Evolutionary conservation across 2,797 vertebrate species (phyloP), one percentile per base, ranked within the genome.

Genomic region (Sternotherus odoratus): DNA sequence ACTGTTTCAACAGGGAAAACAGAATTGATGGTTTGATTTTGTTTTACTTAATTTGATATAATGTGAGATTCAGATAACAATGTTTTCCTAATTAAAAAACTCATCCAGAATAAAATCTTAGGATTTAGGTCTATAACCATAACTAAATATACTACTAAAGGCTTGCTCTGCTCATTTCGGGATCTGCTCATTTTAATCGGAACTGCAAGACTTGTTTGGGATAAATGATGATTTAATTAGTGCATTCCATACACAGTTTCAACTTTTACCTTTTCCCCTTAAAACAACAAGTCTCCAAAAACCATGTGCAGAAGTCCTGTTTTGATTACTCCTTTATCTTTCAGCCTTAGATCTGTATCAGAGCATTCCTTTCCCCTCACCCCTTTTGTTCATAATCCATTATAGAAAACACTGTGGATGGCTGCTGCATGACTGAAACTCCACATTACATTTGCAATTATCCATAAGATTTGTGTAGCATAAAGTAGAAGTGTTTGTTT

Each of bases 291-390:
- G 56, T 97, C 97, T 97, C 89, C 94, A 92, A 74, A 97, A 97
- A 96, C 92, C 88, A 95, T 94, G 12, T 17, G 93, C 88, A 90
- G 97, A 95, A 97, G 93, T 88, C 96, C 97, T 98, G 97, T 96
- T 98, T 97, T 96, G 94, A 97, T 98, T 98, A 97, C 94, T 95
- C 86, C 95, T 96, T 97, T 97, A 95, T 97, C 96, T 97, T 96
- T 93, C 60, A 96, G 90, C 56, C 91, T 97, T 85, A 98, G 97
- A 98, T 98, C 95, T 80, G 24, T 96, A 98, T 98, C 97, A 96
- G 92, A n/a, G 50, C 5, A 2, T 90, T 82, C 96, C 94, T 95
- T 91, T 72, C 54, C 53, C 79, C 63, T 80, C 72, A 17, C 88
- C 15, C 49, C 82, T 92, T 89, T 95, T 83, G 85, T 94, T 97